Percentiles rank a stretch among this genome's conserved stretches.
These are phyloP conservation scores for Taeniopygia guttata DNA, from an alignment of 2,797 vertebrate species.

Conservation along the genomic window DNA sequence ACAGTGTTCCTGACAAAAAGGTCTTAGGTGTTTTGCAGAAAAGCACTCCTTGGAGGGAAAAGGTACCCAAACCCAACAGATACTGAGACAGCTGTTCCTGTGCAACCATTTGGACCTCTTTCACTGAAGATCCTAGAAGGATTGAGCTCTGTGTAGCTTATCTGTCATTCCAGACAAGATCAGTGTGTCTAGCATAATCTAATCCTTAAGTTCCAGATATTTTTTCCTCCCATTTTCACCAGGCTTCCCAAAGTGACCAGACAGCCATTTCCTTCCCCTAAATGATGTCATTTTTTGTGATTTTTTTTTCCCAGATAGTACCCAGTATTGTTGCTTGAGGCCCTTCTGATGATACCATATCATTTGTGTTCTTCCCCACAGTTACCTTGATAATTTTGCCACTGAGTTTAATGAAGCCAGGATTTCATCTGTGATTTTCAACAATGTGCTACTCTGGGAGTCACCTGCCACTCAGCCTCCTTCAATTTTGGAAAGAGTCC, in stretches of 20 bases:
- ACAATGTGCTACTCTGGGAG: background rate
- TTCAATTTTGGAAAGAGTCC: background rate
- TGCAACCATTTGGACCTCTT: background rate
- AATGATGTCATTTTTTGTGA: background rate
- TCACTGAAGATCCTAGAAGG: background rate
- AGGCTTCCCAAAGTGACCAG: background rate
- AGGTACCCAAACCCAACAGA: background rate
- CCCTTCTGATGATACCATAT: background rate
- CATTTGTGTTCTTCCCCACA: background rate
- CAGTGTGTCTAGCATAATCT: background rate
- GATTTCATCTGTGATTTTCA: constrained; percentile 19
- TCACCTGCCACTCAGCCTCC: background rate
- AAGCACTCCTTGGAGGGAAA: background rate
- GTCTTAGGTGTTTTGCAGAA: background rate
- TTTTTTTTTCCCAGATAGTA: background rate
- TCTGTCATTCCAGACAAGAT: background rate
- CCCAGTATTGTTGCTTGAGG: background rate
- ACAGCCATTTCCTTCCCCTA: background rate
- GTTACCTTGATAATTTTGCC: background rate
- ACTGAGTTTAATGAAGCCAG: background rate
- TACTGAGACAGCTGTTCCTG: background rate
- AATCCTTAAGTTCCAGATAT: background rate
- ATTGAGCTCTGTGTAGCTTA: background rate
- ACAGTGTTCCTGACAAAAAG: background rate
- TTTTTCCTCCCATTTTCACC: background rate